phyloP scores from a whole-genome alignment of 1,140 invertebrate species.

The Venustaconcha ellipsiformis region DNA sequence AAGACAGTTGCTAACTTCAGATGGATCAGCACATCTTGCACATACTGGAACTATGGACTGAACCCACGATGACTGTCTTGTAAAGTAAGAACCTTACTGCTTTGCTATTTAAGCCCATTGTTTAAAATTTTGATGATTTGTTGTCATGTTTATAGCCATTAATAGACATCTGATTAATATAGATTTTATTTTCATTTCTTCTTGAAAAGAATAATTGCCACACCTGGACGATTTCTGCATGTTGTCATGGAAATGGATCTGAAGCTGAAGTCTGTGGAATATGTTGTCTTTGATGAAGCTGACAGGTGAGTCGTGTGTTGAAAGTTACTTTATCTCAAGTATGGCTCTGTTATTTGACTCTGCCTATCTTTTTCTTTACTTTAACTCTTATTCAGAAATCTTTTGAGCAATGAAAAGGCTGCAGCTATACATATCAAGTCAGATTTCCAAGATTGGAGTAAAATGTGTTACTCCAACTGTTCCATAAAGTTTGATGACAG shows the following conservation, averaged over 20 bases:
- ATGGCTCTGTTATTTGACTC: no score
- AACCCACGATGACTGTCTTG: background rate
- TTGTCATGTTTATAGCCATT: background rate
- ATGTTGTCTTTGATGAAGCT: conserved; percentile 98
- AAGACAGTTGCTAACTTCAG: no score
- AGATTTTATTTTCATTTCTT: background rate
- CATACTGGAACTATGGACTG: no score
- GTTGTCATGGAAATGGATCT: conserved; percentile 96
- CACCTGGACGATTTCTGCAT: conserved; percentile 97
- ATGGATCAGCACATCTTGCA: no score
- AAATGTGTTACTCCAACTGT: no score
- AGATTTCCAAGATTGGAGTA: background rate
- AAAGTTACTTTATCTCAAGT: background rate
- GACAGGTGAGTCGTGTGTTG: conserved; percentile 76
- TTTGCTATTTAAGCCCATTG: background rate
- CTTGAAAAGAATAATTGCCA: conserved; percentile 84
- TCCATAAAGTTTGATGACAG: no score
- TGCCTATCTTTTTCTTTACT: background rate
- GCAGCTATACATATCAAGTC: background rate
- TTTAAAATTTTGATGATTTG: background rate
- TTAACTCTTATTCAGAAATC: background rate
- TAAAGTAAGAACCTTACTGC: background rate
- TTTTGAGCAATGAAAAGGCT: background rate
- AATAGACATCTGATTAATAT: background rate
- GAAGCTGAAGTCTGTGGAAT: conserved; percentile 87